These are phyloP conservation scores for Cenopis cana DNA, from an alignment of 2,888 invertebrate species.

Conservation along the genomic window DNA sequence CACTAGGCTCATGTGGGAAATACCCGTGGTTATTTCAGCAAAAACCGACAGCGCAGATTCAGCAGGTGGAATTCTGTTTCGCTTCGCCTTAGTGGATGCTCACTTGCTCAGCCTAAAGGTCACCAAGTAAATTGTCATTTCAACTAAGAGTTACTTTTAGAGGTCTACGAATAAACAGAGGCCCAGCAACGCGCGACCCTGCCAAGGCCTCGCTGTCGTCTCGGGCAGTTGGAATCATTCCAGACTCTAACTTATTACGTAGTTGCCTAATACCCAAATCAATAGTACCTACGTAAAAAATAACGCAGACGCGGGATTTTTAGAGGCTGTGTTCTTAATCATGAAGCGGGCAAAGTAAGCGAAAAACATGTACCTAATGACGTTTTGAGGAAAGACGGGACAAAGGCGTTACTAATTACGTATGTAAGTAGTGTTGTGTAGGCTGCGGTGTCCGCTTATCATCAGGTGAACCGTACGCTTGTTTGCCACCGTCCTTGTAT, in stretches of 20 bases:
- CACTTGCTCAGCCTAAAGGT: too few relatives aligned
- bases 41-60: too few relatives aligned
- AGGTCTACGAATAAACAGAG: not conserved
- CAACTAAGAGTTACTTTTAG: not conserved
- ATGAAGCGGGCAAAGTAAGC: not conserved
- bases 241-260: constrained; percentile 51
- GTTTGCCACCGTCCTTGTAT: too few relatives aligned
- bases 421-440: too few relatives aligned
- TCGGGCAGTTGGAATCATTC: constrained; percentile 56
- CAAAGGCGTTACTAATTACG: too few relatives aligned
- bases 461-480: too few relatives aligned
- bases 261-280: constrained; percentile 31
- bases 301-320: not conserved
- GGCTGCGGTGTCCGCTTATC: too few relatives aligned
- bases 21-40: not conserved
- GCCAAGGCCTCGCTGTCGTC: constrained; percentile 51
- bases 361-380: too few relatives aligned
- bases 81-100: too few relatives aligned
- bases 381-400: too few relatives aligned
- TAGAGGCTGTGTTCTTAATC: not conserved
- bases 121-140: too few relatives aligned
- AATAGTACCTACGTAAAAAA: constrained; percentile 12
- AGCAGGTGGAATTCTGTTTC: too few relatives aligned
- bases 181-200: not conserved
- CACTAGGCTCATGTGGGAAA: not conserved